These are phyloP conservation scores for Melitaea athalia DNA, from an alignment of 2,888 invertebrate genomes.

Conservation along the genomic window DNA sequence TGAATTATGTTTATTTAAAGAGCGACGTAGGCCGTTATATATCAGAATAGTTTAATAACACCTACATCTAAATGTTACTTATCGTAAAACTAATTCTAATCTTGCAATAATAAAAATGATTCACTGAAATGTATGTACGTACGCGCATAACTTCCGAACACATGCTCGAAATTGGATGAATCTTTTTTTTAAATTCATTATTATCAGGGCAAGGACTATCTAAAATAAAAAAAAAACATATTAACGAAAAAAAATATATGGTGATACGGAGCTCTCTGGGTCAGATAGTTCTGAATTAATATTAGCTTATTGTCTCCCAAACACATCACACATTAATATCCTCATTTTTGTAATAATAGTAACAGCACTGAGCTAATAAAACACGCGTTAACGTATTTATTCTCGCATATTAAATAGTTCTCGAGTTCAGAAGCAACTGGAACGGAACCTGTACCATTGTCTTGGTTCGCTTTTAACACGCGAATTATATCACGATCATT, in stretches of 20 bases:
- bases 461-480: slow-evolving; percentile 29
- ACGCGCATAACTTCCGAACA: no score
- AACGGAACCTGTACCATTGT: slow-evolving; percentile 32
- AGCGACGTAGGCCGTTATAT: neutral
- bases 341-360: neutral
- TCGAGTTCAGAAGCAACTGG: slow-evolving; percentile 23
- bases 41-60: slow-evolving; percentile 1
- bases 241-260: no score
- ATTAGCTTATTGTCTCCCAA: neutral
- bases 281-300: no score
- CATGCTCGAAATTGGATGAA: no score
- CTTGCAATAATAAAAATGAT: no score
- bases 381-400: slow-evolving; percentile 2
- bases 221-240: no score
- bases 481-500: slow-evolving; percentile 36
- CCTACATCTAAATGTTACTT: neutral
- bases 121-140: no score
- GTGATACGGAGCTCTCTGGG: no score
- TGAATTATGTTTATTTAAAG: slow-evolving; percentile 5
- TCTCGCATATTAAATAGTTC: slow-evolving; percentile 10
- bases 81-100: no score
- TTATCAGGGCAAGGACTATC: no score
- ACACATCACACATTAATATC: neutral
- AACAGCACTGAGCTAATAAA: neutral
- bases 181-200: no score